phyloP scores from a whole-genome alignment of 2,113 vertebrate species.

The Oceanodroma tethys region DNA sequence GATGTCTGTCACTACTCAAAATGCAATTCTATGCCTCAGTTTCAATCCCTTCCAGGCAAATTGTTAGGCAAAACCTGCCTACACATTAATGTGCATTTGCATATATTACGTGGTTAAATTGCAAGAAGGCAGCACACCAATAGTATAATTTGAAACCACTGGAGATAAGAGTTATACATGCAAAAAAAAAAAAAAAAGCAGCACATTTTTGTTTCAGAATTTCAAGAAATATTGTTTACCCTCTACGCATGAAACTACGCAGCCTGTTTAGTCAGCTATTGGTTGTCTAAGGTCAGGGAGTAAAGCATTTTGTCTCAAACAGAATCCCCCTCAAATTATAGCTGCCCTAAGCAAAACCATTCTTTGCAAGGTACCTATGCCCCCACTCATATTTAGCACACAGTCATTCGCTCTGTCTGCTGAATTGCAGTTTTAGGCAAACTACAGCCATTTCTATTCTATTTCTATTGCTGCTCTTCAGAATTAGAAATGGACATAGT shows the following conservation, averaged over 20 bases:
- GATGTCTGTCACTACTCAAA: background rate
- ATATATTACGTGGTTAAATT: background rate
- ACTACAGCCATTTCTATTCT: background rate
- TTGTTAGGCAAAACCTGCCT: background rate
- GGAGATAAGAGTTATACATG: background rate
- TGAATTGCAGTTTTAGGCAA: background rate
- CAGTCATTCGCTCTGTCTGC: background rate
- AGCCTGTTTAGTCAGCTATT: background rate
- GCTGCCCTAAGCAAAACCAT: background rate
- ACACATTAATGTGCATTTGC: background rate
- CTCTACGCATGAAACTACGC: background rate
- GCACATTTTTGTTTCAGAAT: background rate
- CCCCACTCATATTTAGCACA: background rate
- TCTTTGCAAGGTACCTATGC: background rate
- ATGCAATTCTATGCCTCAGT: background rate
- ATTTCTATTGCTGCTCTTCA: background rate
- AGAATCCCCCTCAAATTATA: background rate
- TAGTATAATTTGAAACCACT: background rate
- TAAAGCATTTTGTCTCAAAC: background rate
- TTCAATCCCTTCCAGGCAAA: background rate
- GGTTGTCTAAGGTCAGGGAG: background rate
- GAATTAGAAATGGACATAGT: background rate
- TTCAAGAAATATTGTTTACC: background rate
- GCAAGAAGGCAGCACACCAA: background rate
- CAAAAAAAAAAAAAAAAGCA: background rate